Base-by-base conservation (phyloP, 2,797 vertebrate species). In the Sternarchorhynchus goeldii region DNA sequence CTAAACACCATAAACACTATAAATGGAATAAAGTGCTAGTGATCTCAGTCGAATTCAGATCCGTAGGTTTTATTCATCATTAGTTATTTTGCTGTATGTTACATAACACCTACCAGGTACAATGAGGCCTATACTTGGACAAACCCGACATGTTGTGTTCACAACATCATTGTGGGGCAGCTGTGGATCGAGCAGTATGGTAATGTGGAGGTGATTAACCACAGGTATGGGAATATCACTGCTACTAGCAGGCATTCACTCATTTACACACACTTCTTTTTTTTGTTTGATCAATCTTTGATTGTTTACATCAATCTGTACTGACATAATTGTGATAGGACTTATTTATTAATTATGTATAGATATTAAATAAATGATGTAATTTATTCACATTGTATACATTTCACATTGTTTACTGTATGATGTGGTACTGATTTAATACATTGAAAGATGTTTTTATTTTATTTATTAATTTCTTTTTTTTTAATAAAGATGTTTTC, bases 181-280 rank as follows among this genome's bases (percentile, higher is more conserved):
- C 96, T 99, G 69, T 99, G 98, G 98, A 99, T 99, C 6, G 98
- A 99, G 86, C 98, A 99, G 87, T 99, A 99, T 0, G 98, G 98
- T 85, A 98, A 91, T 0, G 88, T 99, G 92, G 97, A 99, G 90
- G 95, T 99, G 86, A 93, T 95, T 75, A 99, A 99, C 90, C 96
- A 99, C 91, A 98, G 95, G 98, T 98, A 6, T 21, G 78, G n/a
- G 34, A 32, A 5, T 5, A 10, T 31, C 21, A 29, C 31, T 29
- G 41, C 21, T 31, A 39, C 32, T 65, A 17, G 2, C 2, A 12
- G 3, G 12, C 45, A 50, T 50, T 50, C 12, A 53, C 6, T 50
- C 1, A 68, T 53, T 25, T 29, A 21, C 39, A 50, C 36, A 67
- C 25, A 45, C 39, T 20, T n/a, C 39, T 50, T 12, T 12, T 12